Percentiles rank a stretch among this genome's conserved stretches.
Evolutionary conservation across 23 tunicate species (phyloP).

Genomic region (Halocynthia aurantium): DNA sequence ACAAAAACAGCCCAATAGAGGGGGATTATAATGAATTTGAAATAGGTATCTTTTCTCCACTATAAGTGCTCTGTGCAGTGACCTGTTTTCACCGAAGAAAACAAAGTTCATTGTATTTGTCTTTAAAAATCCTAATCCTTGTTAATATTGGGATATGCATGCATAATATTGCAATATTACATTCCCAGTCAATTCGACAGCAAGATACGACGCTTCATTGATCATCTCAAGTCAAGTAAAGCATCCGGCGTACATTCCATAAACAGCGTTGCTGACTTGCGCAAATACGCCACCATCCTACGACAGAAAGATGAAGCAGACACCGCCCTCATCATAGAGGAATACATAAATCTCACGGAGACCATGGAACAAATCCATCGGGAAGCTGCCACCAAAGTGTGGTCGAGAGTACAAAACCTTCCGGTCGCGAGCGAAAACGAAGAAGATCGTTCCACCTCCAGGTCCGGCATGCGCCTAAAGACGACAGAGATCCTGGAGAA

Average conservation of each 20-base stretch:
- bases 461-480: slow-evolving; percentile 41
- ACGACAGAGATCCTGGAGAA: slow-evolving; percentile 54
- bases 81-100: too few relatives aligned
- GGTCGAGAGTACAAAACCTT: slow-evolving; percentile 35
- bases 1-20: too few relatives aligned
- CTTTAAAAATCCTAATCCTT: too few relatives aligned
- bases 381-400: slow-evolving; percentile 52
- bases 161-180: too few relatives aligned
- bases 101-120: too few relatives aligned
- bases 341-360: slow-evolving; percentile 57
- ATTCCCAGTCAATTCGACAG: too few relatives aligned
- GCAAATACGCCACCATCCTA: slow-evolving; percentile 53
- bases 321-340: slow-evolving; percentile 50
- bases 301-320: slow-evolving; percentile 63
- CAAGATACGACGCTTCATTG: slow-evolving; percentile 36
- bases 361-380: slow-evolving; percentile 64
- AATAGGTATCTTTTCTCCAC: too few relatives aligned
- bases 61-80: too few relatives aligned
- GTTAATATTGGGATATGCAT: too few relatives aligned
- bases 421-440: slow-evolving; percentile 44
- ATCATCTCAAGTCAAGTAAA: slow-evolving; percentile 31
- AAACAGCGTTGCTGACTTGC: slow-evolving; percentile 41
- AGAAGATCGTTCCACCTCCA: slow-evolving; percentile 29
- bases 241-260: slow-evolving; percentile 39
- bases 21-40: too few relatives aligned